Evolutionary conservation across 2,113 vertebrate genomes (phyloP).

Genomic region (Tamias sibiricus): DNA sequence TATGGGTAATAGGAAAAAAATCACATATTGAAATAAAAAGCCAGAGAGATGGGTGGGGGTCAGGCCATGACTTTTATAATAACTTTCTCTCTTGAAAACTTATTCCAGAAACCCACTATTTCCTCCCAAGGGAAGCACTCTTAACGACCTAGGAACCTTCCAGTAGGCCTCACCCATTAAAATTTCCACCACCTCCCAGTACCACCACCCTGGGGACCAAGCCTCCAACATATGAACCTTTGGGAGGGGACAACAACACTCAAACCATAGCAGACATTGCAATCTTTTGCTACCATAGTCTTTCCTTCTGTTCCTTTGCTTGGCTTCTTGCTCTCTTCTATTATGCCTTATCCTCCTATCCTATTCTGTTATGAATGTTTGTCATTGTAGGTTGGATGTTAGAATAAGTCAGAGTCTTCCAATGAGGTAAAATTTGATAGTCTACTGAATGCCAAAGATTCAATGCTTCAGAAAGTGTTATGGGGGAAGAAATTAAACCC

Average conservation of each 20-base stretch:
- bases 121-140: background rate
- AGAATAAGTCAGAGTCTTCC: background rate
- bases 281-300: background rate
- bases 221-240: background rate
- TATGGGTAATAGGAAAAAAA: background rate
- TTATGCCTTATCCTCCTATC: background rate
- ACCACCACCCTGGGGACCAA: background rate
- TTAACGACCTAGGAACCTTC: too few relatives aligned
- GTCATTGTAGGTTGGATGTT: background rate
- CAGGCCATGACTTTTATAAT: background rate
- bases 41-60: background rate
- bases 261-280: background rate
- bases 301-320: background rate
- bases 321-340: background rate
- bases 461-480: too few relatives aligned
- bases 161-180: background rate
- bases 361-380: background rate
- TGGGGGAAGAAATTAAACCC: background rate
- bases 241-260: background rate
- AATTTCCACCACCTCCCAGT: background rate
- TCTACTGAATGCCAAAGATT: background rate
- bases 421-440: background rate
- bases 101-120: background rate
- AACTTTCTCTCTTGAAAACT: background rate
- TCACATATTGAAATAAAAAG: background rate